Evolutionary conservation across 2,113 vertebrate species (phyloP), one percentile per base, ranked within the genome.

Genomic region (Laticauda laticaudata): DNA sequence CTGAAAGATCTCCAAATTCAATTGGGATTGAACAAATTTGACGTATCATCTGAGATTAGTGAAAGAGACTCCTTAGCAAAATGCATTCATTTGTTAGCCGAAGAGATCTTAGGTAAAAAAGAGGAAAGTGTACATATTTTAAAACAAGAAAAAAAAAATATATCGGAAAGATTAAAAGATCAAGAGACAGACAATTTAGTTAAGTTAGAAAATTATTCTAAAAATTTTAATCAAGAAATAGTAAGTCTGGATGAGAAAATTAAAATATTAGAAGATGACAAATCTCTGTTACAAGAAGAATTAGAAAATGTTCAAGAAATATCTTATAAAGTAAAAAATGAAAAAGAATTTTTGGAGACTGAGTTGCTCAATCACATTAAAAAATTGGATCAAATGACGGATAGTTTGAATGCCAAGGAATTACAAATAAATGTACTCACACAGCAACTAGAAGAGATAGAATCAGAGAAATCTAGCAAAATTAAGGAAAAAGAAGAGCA

Each of bases 191-290:
- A 92, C 0, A 90, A n/a, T 3, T 86, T 98, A 1, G 94, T 93
- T 93, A 97, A 98, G 48, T 96, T 98, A 48, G 95, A 97, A 3
- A 88, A 94, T 14, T 86, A 97, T 6, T 96, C 97, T 6, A 96
- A 94, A 92, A 94, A 23, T 39, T 96, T 98, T 88, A 94, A 94
- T 14, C 97, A 97, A 57, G 98, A 98, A 91, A 97, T 97, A 0
- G 85, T 98, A 34, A 98, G 95, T 87, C 96, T 98, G 0, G 98
- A 97, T 86, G 98, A 99, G 95, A 98, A 98, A 96, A 98, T 98
- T 15, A 98, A 97, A 54, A 98, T 98, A 96, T 94, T 99, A 95
- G 98, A 98, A 95, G 98, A 98, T 43, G 98, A 99, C 94, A 98
- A 98, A 93, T 97, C 97, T 75, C 97, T 99, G 8, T 95, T 99